phyloP scores from a whole-genome alignment of 2,888 invertebrate species.

The Ctenicera cuprea region DNA sequence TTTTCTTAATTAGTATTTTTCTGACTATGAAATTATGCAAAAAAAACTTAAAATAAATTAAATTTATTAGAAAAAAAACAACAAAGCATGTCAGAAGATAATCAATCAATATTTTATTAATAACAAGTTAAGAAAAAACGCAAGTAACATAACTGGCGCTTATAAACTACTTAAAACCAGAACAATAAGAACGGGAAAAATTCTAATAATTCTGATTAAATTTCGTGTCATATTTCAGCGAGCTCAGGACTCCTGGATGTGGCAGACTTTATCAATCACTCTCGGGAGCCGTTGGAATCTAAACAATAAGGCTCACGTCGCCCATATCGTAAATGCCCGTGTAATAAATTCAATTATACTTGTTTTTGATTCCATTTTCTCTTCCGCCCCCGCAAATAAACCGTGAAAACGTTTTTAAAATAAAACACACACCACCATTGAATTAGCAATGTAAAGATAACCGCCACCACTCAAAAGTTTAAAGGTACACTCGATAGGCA shows the following conservation, averaged over 20 bases:
- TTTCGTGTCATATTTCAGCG: constrained; percentile 5
- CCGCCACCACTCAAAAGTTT: not conserved
- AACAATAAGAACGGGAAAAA: not conserved
- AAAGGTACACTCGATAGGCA: not conserved
- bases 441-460: not conserved
- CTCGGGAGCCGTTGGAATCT: constrained; percentile 27
- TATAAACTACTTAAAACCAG: not conserved
- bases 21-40: no score
- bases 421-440: constrained; percentile 31
- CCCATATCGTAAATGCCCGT: constrained; percentile 32
- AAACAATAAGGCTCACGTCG: constrained; percentile 33
- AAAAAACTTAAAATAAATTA: no score
- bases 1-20: no score
- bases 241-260: constrained; percentile 11
- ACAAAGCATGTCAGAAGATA: no score
- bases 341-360: constrained; percentile 33
- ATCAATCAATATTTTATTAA: no score
- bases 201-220: constrained; percentile 29
- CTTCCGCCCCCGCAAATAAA: constrained; percentile 31
- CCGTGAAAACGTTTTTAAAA: constrained; percentile 32
- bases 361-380: constrained; percentile 31
- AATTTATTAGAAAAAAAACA: no score
- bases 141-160: not conserved
- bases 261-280: constrained; percentile 24
- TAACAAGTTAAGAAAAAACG: no score